phyloP scores from a whole-genome alignment of 2,888 invertebrate genomes.

The Blastobasis lacticolella region DNA sequence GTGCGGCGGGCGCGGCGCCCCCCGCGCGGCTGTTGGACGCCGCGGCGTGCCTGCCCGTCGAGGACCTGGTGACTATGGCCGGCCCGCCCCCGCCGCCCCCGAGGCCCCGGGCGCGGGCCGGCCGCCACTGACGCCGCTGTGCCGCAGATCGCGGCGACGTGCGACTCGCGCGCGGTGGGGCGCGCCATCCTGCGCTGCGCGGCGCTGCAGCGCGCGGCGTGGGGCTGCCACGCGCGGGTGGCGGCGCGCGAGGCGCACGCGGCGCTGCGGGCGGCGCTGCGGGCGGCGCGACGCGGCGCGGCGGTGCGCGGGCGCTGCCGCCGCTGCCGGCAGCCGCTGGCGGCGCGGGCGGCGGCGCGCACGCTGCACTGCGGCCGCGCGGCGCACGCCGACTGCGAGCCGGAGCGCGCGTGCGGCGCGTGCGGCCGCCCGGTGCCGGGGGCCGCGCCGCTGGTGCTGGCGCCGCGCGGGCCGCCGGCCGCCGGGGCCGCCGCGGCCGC shows the following conservation, averaged over 20 bases:
- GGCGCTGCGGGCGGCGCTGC: constrained; percentile 40
- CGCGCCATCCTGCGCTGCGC: constrained; percentile 31
- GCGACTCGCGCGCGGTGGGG: constrained; percentile 33
- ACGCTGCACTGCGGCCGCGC: constrained; percentile 55
- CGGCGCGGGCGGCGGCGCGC: constrained; percentile 22
- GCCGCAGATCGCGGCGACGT: constrained; percentile 20
- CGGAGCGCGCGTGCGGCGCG: constrained; percentile 33
- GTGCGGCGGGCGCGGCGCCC: constrained; percentile 27
- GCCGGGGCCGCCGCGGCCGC: constrained; percentile 16
- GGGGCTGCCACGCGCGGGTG: constrained; percentile 30
- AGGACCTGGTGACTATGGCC: constrained; percentile 28
- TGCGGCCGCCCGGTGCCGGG: constrained; percentile 36
- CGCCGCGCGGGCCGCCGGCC: constrained; percentile 16
- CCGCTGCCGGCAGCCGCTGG: constrained; percentile 28
- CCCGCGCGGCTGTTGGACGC: constrained; percentile 47
- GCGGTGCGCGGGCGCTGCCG: constrained; percentile 46
- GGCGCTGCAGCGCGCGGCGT: constrained; percentile 20
- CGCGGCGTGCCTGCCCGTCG: constrained; percentile 42
- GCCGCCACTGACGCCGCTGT: too few relatives aligned
- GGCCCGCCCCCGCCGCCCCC: background rate
- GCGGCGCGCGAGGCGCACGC: constrained; percentile 40
- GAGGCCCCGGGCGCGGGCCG: too few relatives aligned
- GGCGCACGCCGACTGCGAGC: constrained; percentile 40
- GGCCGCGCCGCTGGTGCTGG: constrained; percentile 20
- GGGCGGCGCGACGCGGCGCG: constrained; percentile 37